Evolutionary conservation across 2,113 vertebrate genomes (phyloP).

Genomic region (Eulacestoma nigropectus): DNA sequence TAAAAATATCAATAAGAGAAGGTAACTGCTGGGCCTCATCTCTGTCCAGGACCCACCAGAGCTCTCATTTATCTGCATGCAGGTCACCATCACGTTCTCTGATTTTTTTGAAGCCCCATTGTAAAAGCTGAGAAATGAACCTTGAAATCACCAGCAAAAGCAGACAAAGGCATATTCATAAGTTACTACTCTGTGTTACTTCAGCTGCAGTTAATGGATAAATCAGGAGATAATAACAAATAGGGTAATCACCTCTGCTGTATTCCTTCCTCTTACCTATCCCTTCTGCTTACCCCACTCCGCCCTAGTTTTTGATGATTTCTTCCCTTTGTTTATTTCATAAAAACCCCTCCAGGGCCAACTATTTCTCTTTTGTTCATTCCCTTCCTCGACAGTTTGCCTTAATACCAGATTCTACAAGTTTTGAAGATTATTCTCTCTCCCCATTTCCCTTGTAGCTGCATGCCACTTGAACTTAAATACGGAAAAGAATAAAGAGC

Average conservation of each 20-base stretch:
- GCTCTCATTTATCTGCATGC: not conserved
- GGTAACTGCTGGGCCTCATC: not conserved
- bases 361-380: not conserved
- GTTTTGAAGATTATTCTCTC: not conserved
- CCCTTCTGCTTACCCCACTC: not conserved
- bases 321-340: not conserved
- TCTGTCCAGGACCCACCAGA: not conserved
- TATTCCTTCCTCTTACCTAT: not conserved
- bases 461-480: not conserved
- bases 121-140: not conserved
- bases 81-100: not conserved
- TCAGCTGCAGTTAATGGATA: not conserved
- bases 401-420: not conserved
- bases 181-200: not conserved
- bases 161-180: not conserved
- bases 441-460: not conserved
- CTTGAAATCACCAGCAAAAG: not conserved
- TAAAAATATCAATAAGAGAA: not conserved
- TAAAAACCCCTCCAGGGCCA: not conserved
- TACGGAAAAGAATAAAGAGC: not conserved
- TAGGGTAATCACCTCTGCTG: fast-evolving
- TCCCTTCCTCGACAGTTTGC: not conserved
- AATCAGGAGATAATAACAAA: not conserved
- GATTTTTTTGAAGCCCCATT: not conserved
- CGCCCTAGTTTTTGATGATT: not conserved